Conservation (phyloP, 2,113 vertebrate genomes). For the Stictonetta naevosa region DNA sequence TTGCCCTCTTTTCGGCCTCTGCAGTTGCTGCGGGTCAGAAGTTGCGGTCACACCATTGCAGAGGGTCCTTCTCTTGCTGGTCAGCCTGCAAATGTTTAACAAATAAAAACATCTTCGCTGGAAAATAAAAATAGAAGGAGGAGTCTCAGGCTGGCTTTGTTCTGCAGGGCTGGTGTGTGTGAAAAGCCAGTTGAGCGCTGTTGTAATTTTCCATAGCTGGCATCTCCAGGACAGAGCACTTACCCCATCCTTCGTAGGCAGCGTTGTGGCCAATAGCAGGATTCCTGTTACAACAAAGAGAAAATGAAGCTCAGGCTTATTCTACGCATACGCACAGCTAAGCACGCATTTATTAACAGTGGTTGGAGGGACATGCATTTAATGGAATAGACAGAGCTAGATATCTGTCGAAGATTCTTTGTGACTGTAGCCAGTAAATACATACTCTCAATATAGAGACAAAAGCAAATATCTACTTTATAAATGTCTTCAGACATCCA, state of each 20-base stretch:
- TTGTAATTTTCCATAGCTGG: neutral
- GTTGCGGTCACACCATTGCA: neutral
- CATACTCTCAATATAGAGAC: neutral
- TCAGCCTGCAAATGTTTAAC: neutral
- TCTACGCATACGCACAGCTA: neutral
- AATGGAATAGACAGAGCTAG: neutral
- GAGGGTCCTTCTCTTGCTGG: neutral
- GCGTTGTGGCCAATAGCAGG: neutral
- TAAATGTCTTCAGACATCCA: neutral
- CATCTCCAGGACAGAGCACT: neutral
- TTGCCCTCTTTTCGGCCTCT: neutral
- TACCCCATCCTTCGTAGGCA: neutral
- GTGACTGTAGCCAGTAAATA: neutral
- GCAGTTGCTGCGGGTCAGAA: neutral
- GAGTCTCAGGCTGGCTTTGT: neutral
- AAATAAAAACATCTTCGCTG: neutral
- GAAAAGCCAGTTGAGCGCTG: neutral
- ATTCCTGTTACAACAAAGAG: neutral
- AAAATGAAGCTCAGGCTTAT: neutral
- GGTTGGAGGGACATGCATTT: neutral
- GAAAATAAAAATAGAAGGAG: neutral
- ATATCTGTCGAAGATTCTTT: neutral
- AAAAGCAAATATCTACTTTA: neutral
- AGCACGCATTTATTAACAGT: neutral
- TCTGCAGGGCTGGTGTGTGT: neutral